phyloP scores from a whole-genome alignment of 64 coral and sea anemone genomes.

The Catalaphyllia jardinei region DNA sequence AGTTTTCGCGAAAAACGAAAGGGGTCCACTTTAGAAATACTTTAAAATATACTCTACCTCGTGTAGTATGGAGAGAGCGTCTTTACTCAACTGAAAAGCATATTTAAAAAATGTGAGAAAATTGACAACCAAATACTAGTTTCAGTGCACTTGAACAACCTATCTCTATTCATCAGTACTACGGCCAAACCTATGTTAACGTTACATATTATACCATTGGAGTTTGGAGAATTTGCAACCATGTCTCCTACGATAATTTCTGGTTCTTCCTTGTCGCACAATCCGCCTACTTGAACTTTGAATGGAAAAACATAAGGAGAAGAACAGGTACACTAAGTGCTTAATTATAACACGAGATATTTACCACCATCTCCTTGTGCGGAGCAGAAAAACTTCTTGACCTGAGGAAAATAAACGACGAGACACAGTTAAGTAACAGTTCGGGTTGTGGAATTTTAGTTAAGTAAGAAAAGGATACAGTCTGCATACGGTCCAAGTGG shows the following conservation, averaged over 20 bases:
- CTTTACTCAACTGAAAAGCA: conserved; percentile 75
- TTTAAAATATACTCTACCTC: conserved; percentile 40
- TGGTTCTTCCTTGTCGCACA: no score
- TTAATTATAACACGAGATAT: background rate
- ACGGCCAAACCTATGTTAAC: no score
- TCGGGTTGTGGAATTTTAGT: no score
- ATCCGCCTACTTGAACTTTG: no score
- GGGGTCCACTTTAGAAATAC: background rate
- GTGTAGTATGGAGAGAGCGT: conserved; percentile 75
- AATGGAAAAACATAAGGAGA: no score
- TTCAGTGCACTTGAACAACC: background rate
- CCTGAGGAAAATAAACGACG: conserved; percentile 27
- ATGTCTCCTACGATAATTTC: no score
- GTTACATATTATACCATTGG: no score
- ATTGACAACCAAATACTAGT: background rate
- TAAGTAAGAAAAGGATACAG: no score
- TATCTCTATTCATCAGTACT: background rate
- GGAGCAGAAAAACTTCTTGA: conserved; percentile 90
- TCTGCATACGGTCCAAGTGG: no score
- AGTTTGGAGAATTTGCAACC: no score
- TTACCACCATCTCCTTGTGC: conserved; percentile 95
- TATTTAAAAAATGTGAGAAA: background rate
- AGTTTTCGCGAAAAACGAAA: background rate
- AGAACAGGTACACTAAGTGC: no score
- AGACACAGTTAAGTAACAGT: background rate